Evolutionary conservation across 2,113 vertebrate species (phyloP).

Genomic region (Lates calcarifer): DNA sequence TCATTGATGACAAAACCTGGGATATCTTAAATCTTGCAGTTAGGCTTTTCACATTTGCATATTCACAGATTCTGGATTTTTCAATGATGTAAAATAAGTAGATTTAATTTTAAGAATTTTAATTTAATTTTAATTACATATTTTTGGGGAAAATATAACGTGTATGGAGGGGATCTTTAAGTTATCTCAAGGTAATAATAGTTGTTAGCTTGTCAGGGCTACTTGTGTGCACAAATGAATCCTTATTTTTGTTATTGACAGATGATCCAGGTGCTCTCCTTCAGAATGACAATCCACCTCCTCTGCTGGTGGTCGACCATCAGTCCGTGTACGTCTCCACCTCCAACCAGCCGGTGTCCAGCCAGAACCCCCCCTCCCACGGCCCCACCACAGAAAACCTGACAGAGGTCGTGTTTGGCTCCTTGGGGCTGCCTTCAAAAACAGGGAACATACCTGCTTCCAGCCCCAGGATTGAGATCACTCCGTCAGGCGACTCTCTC

Average conservation of each 20-base stretch:
- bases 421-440: slow-evolving; percentile 70
- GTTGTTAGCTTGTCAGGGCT: background rate
- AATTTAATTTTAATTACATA: background rate
- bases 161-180: background rate
- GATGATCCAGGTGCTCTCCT: slow-evolving; percentile 79
- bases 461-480: slow-evolving; percentile 98
- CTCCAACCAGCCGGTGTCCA: slow-evolving; percentile 80
- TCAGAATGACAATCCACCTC: slow-evolving; percentile 86
- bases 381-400: slow-evolving; percentile 80
- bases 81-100: background rate
- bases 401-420: slow-evolving; percentile 37
- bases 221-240: background rate
- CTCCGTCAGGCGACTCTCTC: slow-evolving; percentile 91
- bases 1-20: background rate
- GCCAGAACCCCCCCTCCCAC: slow-evolving; percentile 69
- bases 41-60: background rate
- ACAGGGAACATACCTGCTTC: slow-evolving; percentile 84
- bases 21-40: background rate
- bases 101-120: background rate
- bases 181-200: background rate
- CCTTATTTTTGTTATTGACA: slow-evolving; percentile 34
- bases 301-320: slow-evolving; percentile 87
- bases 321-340: slow-evolving; percentile 84
- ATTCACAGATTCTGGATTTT: background rate
- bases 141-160: background rate